Evolutionary conservation across 2,888 invertebrate species (phyloP).

Genomic region (Apamea crenata): DNA sequence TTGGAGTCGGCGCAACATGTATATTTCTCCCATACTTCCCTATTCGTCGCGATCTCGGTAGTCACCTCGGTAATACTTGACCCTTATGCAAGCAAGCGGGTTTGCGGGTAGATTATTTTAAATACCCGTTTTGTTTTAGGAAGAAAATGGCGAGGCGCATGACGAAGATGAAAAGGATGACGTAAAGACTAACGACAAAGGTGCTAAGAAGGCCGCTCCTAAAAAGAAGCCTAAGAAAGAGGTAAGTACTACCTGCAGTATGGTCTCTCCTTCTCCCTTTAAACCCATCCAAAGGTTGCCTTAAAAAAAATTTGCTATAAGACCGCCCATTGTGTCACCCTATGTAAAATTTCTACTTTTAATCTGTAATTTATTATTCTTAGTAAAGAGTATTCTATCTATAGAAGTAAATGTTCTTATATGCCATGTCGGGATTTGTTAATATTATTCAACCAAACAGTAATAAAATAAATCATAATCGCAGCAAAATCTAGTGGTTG

Average conservation of each 20-base stretch:
- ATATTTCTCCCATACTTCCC: neutral
- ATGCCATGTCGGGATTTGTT: neutral
- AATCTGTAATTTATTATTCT: too few species aligned
- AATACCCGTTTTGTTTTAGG: constrained; percentile 65
- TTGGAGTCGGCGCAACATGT: neutral
- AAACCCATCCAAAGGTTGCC: neutral
- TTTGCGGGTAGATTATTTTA: neutral
- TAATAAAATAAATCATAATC: neutral
- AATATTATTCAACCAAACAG: neutral
- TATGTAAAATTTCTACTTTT: neutral
- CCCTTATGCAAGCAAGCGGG: neutral
- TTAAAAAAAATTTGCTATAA: neutral
- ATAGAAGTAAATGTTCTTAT: neutral
- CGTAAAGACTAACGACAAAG: constrained; percentile 86
- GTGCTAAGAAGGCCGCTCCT: constrained; percentile 82
- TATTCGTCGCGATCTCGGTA: neutral
- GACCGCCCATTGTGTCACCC: neutral
- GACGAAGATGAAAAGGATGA: constrained; percentile 87
- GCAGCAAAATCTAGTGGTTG: neutral
- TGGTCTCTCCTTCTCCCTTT: neutral
- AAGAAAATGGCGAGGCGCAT: constrained; percentile 88
- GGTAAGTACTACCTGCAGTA: constrained; percentile 73
- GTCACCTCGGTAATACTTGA: neutral
- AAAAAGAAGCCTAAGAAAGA: constrained; percentile 89
- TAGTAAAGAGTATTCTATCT: too few species aligned